phyloP scores from a whole-genome alignment of 1,140 invertebrate genomes.

The Drosophila pseudoananassae region DNA sequence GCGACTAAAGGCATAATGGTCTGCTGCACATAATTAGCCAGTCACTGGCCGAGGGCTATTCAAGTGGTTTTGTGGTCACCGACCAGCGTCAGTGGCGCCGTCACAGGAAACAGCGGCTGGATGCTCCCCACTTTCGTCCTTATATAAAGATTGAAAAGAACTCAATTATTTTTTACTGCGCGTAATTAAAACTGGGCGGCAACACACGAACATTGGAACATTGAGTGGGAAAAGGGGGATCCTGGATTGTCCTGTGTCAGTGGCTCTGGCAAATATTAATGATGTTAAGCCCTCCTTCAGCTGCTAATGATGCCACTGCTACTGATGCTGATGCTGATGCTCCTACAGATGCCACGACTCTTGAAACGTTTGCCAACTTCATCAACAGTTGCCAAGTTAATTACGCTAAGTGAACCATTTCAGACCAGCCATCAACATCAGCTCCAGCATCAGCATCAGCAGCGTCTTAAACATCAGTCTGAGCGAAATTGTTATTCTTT shows the following conservation, averaged over 20 bases:
- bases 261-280: constrained; percentile 69
- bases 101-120: constrained; percentile 6
- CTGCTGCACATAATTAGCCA: constrained; percentile 77
- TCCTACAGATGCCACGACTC: constrained; percentile 10
- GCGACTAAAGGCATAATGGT: constrained; percentile 58
- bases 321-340: constrained; percentile 31
- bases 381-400: constrained; percentile 78
- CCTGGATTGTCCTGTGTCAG: constrained; percentile 51
- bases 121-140: constrained; percentile 34
- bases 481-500: constrained; percentile 57
- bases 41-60: constrained; percentile 32
- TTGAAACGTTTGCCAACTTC: constrained; percentile 38
- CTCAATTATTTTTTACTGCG: constrained; percentile 77
- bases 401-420: constrained; percentile 74
- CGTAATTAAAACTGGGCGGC: constrained; percentile 64
- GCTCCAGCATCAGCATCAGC: constrained; percentile 7
- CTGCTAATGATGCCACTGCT: constrained; percentile 52
- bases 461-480: constrained; percentile 18
- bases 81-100: constrained; percentile 27
- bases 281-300: constrained; percentile 44
- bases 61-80: constrained; percentile 59
- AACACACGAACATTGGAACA: constrained; percentile 3
- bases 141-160: constrained; percentile 71
- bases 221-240: background rate
- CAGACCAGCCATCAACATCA: constrained; percentile 42